Conservation (phyloP, 1,140 invertebrate species). For the Drosophila pandora region DNA sequence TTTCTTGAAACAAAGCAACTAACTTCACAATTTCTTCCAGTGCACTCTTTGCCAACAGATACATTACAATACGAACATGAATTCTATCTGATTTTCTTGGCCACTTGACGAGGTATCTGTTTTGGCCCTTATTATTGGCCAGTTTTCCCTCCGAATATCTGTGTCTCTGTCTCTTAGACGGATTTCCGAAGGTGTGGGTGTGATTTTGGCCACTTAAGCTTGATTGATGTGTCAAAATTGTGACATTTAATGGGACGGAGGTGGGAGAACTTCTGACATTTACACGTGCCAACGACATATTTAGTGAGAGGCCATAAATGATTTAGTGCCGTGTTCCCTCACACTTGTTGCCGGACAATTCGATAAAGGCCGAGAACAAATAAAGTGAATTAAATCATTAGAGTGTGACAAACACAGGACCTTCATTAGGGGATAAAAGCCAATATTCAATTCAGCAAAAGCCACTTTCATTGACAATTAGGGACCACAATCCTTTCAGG, state of each 20-base stretch:
- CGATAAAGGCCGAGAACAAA: conserved; percentile 13
- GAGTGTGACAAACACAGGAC: conserved; percentile 38
- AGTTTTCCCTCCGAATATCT: neutral
- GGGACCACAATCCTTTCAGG: conserved; percentile 6
- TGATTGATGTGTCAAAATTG: conserved; percentile 66
- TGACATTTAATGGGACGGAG: conserved; percentile 18
- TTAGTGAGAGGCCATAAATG: conserved; percentile 28
- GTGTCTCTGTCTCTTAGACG: neutral
- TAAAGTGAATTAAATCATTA: conserved; percentile 48
- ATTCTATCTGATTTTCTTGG: conserved; percentile 53
- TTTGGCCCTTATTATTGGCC: conserved; percentile 9
- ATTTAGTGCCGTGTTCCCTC: conserved; percentile 18
- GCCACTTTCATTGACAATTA: conserved; percentile 29
- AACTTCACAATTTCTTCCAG: neutral
- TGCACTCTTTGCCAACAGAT: conserved; percentile 5
- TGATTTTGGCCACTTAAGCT: conserved; percentile 46
- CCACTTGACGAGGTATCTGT: conserved; percentile 39
- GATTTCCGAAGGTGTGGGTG: neutral
- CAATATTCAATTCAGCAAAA: conserved; percentile 19
- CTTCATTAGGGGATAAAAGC: conserved; percentile 29
- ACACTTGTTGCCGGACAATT: conserved; percentile 35
- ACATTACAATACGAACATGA: conserved; percentile 31
- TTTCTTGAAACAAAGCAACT: too few species aligned
- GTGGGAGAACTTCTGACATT: conserved; percentile 36
- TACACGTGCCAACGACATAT: conserved; percentile 25